phyloP scores from a whole-genome alignment of 2,888 invertebrate species.

The Drosophila tanythrix region DNA sequence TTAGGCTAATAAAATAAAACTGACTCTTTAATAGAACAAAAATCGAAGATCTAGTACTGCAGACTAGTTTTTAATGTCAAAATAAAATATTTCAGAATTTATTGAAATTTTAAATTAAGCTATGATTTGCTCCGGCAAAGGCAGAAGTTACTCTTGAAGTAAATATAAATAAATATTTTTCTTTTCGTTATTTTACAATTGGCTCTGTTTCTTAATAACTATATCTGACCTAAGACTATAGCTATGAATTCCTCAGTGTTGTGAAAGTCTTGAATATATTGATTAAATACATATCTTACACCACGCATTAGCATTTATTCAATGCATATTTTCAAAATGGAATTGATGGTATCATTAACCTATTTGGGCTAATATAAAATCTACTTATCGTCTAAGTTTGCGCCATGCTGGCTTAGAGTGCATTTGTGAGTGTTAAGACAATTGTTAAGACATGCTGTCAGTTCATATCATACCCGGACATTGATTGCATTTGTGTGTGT shows the following conservation, averaged over 20 bases:
- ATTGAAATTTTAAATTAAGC: neutral
- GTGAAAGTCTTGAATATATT: neutral
- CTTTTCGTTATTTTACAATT: neutral
- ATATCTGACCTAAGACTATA: neutral
- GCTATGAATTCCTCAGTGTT: neutral
- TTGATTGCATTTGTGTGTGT: slow-evolving; percentile 23
- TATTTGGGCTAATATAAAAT: neutral
- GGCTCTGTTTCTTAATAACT: neutral
- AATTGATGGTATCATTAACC: neutral
- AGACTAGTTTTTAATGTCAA: neutral
- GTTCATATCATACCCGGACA: slow-evolving; percentile 49
- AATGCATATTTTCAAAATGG: neutral
- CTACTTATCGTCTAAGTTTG: neutral
- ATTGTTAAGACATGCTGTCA: neutral
- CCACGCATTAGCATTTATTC: neutral
- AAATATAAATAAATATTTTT: neutral
- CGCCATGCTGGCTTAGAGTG: slow-evolving; percentile 1
- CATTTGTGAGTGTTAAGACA: slow-evolving; percentile 8
- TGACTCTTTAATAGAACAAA: neutral
- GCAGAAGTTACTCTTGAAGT: neutral
- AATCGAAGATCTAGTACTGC: fast-evolving
- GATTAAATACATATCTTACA: neutral
- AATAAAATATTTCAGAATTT: neutral
- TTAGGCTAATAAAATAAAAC: neutral
- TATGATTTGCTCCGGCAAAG: neutral